Evolutionary conservation across 1,140 invertebrate species (phyloP).

Genomic region (Pantala flavescens): DNA sequence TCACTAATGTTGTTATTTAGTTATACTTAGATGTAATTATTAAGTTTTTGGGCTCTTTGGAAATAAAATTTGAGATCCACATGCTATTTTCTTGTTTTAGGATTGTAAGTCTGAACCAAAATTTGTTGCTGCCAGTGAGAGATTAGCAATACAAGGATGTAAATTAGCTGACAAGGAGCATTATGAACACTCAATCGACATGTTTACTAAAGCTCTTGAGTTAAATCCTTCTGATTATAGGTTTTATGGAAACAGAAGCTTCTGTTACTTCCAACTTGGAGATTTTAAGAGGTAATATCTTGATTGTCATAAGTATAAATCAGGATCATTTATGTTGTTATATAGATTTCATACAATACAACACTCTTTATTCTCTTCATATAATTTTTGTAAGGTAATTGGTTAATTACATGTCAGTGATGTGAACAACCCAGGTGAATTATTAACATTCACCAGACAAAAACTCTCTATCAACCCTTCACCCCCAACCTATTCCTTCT

Average conservation of each 20-base stretch:
- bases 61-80: too few relatives aligned
- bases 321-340: not conserved
- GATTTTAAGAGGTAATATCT: conserved; percentile 17
- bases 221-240: conserved; percentile 19
- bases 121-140: conserved; percentile 14
- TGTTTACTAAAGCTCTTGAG: conserved; percentile 20
- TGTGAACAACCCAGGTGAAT: too few relatives aligned
- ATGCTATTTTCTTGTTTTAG: not conserved
- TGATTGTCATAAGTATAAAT: not conserved
- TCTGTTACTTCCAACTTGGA: conserved; percentile 21
- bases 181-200: conserved; percentile 16
- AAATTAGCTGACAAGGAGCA: conserved; percentile 18
- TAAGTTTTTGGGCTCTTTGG: too few relatives aligned
- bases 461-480: too few relatives aligned
- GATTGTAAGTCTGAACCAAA: not conserved
- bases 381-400: too few relatives aligned
- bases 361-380: too few relatives aligned
- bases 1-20: too few relatives aligned
- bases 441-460: too few relatives aligned
- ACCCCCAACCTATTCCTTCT: too few relatives aligned
- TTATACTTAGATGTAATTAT: too few relatives aligned
- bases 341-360: too few relatives aligned
- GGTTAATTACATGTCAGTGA: too few relatives aligned
- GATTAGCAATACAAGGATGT: conserved; percentile 17
- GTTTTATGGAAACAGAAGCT: conserved; percentile 21